Percentiles rank a stretch among this genome's conserved stretches.
These are phyloP conservation scores for Avahi laniger DNA, from an alignment of 2,797 vertebrate genomes.

Conservation along the genomic window DNA sequence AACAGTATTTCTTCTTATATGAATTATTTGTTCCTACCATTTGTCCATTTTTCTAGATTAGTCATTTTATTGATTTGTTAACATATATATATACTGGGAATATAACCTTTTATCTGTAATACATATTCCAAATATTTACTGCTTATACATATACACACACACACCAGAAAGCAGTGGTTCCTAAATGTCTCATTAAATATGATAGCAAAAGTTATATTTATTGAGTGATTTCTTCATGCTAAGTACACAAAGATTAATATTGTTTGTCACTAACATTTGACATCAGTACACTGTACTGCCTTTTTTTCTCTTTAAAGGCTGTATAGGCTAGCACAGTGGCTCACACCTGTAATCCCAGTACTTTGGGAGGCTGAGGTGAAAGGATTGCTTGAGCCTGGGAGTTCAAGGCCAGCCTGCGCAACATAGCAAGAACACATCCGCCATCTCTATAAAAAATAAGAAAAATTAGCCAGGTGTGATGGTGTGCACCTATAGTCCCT, in stretches of 20 bases:
- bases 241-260: not conserved
- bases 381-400: not conserved
- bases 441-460: not conserved
- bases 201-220: not conserved
- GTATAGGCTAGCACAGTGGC: not conserved
- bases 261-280: not conserved
- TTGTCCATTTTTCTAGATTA: not conserved
- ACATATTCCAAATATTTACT: not conserved
- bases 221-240: not conserved
- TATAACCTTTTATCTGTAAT: not conserved
- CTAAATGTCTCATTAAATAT: not conserved
- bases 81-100: not conserved
- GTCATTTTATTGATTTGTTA: not conserved
- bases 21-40: not conserved
- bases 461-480: not conserved
- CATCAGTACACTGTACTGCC: not conserved
- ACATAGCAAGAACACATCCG: not conserved
- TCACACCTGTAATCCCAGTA: no score
- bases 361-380: no score
- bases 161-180: not conserved
- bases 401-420: not conserved
- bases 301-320: not conserved
- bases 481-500: not conserved
- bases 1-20: not conserved
- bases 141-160: not conserved